These are phyloP conservation scores for Stercorarius parasiticus DNA, from an alignment of 2,113 vertebrate genomes.

Conservation along the genomic window DNA sequence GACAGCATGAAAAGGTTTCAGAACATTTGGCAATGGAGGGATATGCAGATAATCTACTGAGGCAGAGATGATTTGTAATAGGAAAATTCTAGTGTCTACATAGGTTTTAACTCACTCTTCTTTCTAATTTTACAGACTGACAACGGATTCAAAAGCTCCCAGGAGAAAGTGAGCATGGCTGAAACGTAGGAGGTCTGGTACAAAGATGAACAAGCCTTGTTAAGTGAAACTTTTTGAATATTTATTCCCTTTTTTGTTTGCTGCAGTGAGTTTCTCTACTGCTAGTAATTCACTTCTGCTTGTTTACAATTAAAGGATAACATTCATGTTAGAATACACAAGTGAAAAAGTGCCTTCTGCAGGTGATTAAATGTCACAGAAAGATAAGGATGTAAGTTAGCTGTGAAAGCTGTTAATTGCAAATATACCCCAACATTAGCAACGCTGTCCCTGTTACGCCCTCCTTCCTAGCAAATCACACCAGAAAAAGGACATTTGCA, in stretches of 20 bases:
- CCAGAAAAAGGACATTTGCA: neutral
- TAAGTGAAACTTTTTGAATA: slow-evolving; percentile 64
- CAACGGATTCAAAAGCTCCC: slow-evolving; percentile 35
- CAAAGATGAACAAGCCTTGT: slow-evolving; percentile 12
- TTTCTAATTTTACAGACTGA: slow-evolving; percentile 48
- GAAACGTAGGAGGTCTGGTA: slow-evolving; percentile 35
- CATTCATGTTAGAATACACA: slow-evolving; percentile 37
- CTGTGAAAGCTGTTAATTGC: slow-evolving; percentile 43
- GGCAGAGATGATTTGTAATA: slow-evolving; percentile 10
- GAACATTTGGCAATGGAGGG: slow-evolving; percentile 9
- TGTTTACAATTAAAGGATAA: slow-evolving; percentile 71
- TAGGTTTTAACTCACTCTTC: slow-evolving; percentile 11
- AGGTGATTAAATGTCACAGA: slow-evolving; percentile 47
- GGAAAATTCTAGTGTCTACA: neutral
- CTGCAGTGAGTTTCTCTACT: slow-evolving; percentile 27
- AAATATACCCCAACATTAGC: neutral
- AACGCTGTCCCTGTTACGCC: neutral
- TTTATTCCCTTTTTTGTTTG: slow-evolving; percentile 37
- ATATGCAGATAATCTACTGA: slow-evolving; percentile 24
- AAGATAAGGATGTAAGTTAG: slow-evolving; percentile 10
- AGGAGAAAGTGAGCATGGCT: slow-evolving; percentile 29
- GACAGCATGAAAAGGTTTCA: slow-evolving; percentile 11
- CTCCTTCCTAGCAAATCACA: neutral
- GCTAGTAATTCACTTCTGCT: slow-evolving; percentile 38
- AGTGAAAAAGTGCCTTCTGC: slow-evolving; percentile 58